Evolutionary conservation across 1,140 invertebrate species (phyloP), one percentile per base, ranked within the genome.

Genomic region (Dufourea novaeangliae): DNA sequence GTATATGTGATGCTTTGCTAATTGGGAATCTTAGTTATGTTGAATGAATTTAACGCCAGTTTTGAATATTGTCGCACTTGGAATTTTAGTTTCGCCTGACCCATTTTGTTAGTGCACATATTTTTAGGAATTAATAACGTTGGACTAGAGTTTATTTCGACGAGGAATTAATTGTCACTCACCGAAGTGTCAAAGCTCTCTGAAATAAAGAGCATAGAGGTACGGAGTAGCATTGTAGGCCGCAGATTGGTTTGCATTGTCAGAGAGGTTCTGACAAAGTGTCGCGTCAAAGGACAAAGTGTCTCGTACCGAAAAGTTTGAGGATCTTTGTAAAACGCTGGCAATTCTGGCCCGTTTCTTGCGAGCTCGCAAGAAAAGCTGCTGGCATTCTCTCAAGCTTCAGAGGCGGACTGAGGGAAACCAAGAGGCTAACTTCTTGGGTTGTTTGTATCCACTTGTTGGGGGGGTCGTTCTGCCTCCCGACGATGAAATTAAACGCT

Each of bases 301-400:
- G 62, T 67, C 72, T 50, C 52, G n/a, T 39, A 22, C 39, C 52
- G 64, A 69, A 59, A 76, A 76, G 54, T 76, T 69, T 37, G 39
- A 37, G 39, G 73, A 69, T 69, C 73, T 77, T 77, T 71, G 72
- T 77, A 66, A 64, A 76, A 66, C 54, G 72, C 29, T 56, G 39
- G 25, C 79, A 57, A 62, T 67, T 71, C 68, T 56, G 32, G 44
- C 11, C 56, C n/a, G 57, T 68, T 77, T 81, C 46, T 67, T n/a
- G 50, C 56, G 17, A 4, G 25, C 17, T 59, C 17, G 73, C 66
- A 69, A 76, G 73, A 76, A 76, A 67, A 39, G 54, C 54, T 66
- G 39, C 54, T 66, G 72, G 73, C 73, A 50, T 76, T 69, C 37
- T 69, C 54, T 76, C 66, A 37, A 61, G 54, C 29, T 66, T 12